Base-by-base conservation (phyloP, 2,888 invertebrate genomes). In the Gerris lacustris region DNA sequence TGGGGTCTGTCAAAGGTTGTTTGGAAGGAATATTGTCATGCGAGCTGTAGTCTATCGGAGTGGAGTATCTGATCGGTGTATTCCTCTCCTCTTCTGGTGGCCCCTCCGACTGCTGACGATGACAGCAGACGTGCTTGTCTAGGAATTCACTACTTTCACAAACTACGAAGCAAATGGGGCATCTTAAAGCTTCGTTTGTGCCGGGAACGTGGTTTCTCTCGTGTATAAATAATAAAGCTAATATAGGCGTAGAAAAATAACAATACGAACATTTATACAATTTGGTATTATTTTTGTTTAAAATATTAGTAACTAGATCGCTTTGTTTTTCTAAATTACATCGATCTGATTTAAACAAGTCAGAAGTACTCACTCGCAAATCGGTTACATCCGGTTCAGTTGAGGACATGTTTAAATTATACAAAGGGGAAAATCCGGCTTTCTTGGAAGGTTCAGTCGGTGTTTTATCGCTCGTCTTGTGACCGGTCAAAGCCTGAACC, bases 141-240 rank as follows among this genome's bases (percentile, higher is more conserved):
- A 87, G 80, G 71, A 83, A 77, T 75, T 87, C 86, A 7, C 84
- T 81, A 75, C 85, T 85, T 17, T 81, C 79, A 76, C 86, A 85
- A 44, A 79, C 80, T 77, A 86, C 85, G 66, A 83, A 82, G 79
- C 86, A 87, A 74, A 85, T 83, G 66, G 85, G 86, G 79, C 86
- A 87, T 76, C 84, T 86, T 73, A 81, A 79, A 74, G 77, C 79
- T 75, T 74, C 78, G 69, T 73, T 72, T 31, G 45, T 66, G 43
- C 69, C 67, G 18, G 73, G 66, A 6, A 73, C 66, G 81, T 94
- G 94, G 64, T 92, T 91, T 76, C 92, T 87, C 80, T 96, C 95
- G 82, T 96, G 96, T 69, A 94, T 91, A 80, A 93, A 94, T 76
- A 96, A 84, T 78, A 95, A 92, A 70, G 94, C 94, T 77, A 94